A percentile compares a stretch with the other conserved stretches of the same genome.
Conservation (phyloP, 2,113 vertebrate genomes). For the Ciconia boyciana region DNA sequence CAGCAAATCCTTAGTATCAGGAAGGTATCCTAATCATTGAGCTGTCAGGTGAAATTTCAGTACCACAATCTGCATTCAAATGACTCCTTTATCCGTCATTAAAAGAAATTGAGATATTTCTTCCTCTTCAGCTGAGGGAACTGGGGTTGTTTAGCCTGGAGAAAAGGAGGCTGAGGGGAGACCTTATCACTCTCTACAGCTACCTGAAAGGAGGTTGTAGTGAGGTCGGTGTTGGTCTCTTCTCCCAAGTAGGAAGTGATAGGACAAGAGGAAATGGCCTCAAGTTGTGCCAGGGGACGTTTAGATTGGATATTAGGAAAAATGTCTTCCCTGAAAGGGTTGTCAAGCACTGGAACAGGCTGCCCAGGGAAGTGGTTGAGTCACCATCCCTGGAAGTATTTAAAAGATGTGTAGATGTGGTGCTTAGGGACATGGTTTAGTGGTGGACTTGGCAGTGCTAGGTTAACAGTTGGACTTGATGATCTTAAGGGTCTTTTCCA, state of each 20-base stretch:
- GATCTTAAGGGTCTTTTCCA: neutral
- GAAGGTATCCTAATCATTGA: neutral
- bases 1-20: neutral
- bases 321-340: neutral
- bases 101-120: neutral
- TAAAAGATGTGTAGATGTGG: neutral
- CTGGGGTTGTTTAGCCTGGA: neutral
- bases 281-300: neutral
- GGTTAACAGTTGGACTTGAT: neutral
- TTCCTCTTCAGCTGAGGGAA: neutral
- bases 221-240: accelerated
- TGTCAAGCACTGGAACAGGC: neutral
- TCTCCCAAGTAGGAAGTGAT: neutral
- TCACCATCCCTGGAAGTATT: neutral
- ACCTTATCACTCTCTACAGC: neutral
- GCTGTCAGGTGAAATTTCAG: neutral
- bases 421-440: neutral
- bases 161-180: neutral
- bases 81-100: neutral
- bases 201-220: neutral
- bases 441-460: neutral
- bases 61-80: neutral
- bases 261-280: neutral
- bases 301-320: neutral
- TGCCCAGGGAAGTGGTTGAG: neutral